Evolutionary conservation across 64 coral and sea anemone species (phyloP), one percentile per base, ranked within the genome.

Genomic region (Dendrophyllia cribrosa): DNA sequence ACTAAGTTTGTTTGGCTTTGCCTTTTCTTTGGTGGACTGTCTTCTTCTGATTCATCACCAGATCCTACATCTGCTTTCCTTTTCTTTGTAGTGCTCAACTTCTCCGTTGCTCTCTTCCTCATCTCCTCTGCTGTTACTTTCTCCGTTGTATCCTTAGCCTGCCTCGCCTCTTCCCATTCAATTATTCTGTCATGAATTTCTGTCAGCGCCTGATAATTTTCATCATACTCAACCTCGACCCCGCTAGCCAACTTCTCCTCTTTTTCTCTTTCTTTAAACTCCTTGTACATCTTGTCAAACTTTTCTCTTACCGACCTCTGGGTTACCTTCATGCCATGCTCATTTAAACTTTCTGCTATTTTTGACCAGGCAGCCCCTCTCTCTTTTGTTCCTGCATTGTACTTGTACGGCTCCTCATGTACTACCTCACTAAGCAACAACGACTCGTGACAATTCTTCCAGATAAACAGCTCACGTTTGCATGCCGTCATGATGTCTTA

Each of bases 191-290:
- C 86, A n/a, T 88, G 53, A 15, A 75, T 75, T 5, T 88, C 86
- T 46, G 70, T 88, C 15, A 88, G 55, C 5, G 85, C 85, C 51
- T 87, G 66, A 7, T 13, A 9, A 26, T 74, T 58, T 19, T 88
- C 48, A 82, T 58, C 70, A 77, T 90, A 58, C 6, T 90, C 65
- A 69, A 81, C 67, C 8, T 82, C 77, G 68, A 85, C 69, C 43
- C 91, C 75, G 79, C 83, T 87, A 61, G 83, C 64, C 47, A 7
- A 45, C 21, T 21, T 75, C 20, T 68, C 43, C 78, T 93, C 23
- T 92, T 51, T 92, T 77, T 86, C 91, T 67, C 72, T 66, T 52
- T 69, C 72, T 65, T 92, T 86, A 24, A 78, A 92, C 13, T 92
- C 91, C 16, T 65, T 48, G 46, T 86, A 69, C 1, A 78, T 44